Evolutionary conservation across 2,113 vertebrate genomes (phyloP).

Genomic region (Eudorcas thomsonii): DNA sequence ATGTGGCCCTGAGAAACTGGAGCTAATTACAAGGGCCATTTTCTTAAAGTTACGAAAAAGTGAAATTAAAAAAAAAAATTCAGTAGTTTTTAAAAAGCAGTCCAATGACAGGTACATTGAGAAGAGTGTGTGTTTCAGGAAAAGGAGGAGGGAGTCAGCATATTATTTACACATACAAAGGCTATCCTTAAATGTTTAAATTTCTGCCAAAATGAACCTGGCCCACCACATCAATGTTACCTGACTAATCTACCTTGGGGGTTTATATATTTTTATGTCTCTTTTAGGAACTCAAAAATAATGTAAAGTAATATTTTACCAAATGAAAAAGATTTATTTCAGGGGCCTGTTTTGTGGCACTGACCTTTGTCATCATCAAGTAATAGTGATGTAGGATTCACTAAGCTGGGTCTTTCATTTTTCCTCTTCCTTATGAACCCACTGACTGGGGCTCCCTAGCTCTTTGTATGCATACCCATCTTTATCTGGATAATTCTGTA

Average conservation of each 20-base stretch:
- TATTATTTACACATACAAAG: not conserved
- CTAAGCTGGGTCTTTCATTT: not conserved
- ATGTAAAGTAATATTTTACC: not conserved
- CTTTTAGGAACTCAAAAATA: not conserved
- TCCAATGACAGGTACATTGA: not conserved
- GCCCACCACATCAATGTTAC: not conserved
- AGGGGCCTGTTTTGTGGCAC: not conserved
- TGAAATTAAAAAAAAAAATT: not conserved
- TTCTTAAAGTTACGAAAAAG: not conserved
- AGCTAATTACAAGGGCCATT: not conserved
- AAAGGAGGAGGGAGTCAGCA: not conserved
- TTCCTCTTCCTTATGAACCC: not conserved
- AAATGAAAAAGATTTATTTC: not conserved
- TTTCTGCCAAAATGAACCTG: not conserved
- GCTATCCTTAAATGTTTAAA: not conserved
- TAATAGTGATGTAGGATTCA: not conserved
- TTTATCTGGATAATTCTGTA: not conserved
- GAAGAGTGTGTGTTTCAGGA: not conserved
- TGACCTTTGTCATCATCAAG: not conserved
- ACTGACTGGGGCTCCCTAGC: accelerated
- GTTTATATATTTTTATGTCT: no score
- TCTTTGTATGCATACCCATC: not conserved
- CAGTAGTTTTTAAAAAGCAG: not conserved
- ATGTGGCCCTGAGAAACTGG: no score
- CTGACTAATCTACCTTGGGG: no score